These are phyloP conservation scores for Morone saxatilis DNA, from an alignment of 2,113 vertebrate species.

Conservation along the genomic window DNA sequence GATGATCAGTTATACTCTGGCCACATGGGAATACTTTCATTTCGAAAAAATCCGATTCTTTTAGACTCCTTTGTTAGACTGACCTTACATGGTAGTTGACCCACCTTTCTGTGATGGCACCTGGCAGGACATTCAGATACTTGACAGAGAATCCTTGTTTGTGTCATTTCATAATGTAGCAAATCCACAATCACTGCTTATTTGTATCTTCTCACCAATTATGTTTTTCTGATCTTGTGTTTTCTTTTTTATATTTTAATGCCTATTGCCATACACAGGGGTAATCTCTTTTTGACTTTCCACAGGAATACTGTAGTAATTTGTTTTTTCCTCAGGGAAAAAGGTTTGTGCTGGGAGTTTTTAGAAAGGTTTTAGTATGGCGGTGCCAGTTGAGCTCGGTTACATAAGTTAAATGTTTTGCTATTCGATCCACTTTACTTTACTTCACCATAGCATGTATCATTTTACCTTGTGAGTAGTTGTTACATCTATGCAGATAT, in stretches of 20 bases:
- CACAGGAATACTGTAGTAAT: not conserved
- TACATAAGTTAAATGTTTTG: not conserved
- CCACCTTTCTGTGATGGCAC: not conserved
- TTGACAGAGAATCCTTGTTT: not conserved
- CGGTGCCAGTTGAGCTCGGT: not conserved
- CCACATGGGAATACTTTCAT: constrained; percentile 3
- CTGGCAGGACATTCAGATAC: not conserved
- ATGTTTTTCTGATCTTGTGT: not conserved
- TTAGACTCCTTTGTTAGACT: not conserved
- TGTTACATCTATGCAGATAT: not conserved
- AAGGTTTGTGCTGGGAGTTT: constrained; percentile 6
- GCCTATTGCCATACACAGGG: not conserved
- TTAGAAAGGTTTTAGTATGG: not conserved
- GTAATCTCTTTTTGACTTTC: not conserved
- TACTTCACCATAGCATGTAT: not conserved
- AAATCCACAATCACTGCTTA: not conserved
- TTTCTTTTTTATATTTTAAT: not conserved
- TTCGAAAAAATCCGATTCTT: constrained; percentile 7
- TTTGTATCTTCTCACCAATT: not conserved
- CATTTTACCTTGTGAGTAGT: not conserved
- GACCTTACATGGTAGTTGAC: not conserved
- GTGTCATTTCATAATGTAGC: not conserved
- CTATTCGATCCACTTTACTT: not conserved
- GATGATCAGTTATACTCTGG: constrained; percentile 1
- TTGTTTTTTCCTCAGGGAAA: not conserved